Base-by-base conservation (phyloP, 1,140 invertebrate genomes). In the Thaumetopoea pityocampa region DNA sequence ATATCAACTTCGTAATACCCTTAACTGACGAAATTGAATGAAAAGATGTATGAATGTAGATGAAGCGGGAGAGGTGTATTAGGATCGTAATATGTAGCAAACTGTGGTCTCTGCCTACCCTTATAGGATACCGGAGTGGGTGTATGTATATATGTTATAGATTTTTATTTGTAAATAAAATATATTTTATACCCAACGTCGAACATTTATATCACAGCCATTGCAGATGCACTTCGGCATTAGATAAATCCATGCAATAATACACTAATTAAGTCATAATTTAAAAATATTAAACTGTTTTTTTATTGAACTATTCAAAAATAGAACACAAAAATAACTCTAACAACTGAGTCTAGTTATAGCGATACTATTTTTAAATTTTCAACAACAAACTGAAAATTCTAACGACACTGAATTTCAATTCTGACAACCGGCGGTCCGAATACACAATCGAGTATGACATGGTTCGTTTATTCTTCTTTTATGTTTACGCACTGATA, bases 161-260 rank as follows among this genome's bases (percentile, higher is more conserved):
- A 37, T n/a, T 29, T 32, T 22, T 23, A 30, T 29, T 33, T 34
- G 41, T 30, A 27, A 17, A 7, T 11, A 48, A 41, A 47, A 32
- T 32, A 26, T 32, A 11, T 49, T 67, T 58, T 58, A 67, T 77
- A 80, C 72, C 72, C 71, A 79, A 62, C 53, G 65, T 60, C 57
- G 67, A 55, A 68, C 54, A 51, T 72, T 70, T 68, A 72, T 48
- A 70, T 77, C 72, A 77, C 72, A 80, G 66, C 70, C 68, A 64
- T 68, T 62, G 61, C 69, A 74, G 55, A 74, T 70, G 60, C 66
- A 72, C 61, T 63, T 63, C 53, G 66, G 66, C 69, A 76, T 79
- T 67, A 67, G 65, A 50, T 66, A 68, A 58, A 69, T 69, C 63
- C 60, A 70, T 73, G 54, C 28, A 63, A 57, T 54, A 49, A 64